phyloP scores from a whole-genome alignment of 2,113 vertebrate species.

The Andinoacara biseriatus region DNA sequence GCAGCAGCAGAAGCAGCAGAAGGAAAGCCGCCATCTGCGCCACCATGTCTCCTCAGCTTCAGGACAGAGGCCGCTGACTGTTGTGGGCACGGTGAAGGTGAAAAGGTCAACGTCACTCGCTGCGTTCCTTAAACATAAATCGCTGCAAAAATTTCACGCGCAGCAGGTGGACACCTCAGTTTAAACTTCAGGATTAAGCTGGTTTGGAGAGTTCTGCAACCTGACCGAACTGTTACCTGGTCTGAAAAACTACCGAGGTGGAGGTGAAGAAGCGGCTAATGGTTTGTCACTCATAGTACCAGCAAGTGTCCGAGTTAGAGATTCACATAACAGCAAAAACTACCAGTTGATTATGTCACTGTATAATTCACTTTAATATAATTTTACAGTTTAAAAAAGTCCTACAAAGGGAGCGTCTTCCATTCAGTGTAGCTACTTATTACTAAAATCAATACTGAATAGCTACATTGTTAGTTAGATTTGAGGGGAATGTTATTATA shows the following conservation, averaged over 20 bases:
- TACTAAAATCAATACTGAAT: background rate
- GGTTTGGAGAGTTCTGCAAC: background rate
- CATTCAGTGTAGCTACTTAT: background rate
- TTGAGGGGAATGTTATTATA: background rate
- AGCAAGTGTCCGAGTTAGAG: background rate
- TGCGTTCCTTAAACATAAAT: slow-evolving; percentile 78
- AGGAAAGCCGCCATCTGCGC: background rate
- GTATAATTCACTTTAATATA: slow-evolving; percentile 7
- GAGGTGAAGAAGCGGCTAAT: background rate
- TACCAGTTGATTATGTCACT: background rate
- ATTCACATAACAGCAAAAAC: background rate
- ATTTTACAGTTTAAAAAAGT: background rate
- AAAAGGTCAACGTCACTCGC: slow-evolving; percentile 78
- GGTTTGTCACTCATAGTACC: background rate
- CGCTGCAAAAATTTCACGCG: slow-evolving; percentile 38
- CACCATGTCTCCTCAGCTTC: slow-evolving; percentile 48
- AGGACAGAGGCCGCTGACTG: background rate
- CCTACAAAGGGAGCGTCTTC: too few species aligned
- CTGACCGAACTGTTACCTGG: background rate
- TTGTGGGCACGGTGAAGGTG: slow-evolving; percentile 20
- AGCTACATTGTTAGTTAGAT: background rate
- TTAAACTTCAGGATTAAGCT: slow-evolving; percentile 6
- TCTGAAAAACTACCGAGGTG: background rate
- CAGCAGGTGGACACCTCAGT: slow-evolving; percentile 19
- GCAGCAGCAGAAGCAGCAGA: background rate